Conservation (phyloP, 2,888 invertebrate species). For the Diarsia brunnea region DNA sequence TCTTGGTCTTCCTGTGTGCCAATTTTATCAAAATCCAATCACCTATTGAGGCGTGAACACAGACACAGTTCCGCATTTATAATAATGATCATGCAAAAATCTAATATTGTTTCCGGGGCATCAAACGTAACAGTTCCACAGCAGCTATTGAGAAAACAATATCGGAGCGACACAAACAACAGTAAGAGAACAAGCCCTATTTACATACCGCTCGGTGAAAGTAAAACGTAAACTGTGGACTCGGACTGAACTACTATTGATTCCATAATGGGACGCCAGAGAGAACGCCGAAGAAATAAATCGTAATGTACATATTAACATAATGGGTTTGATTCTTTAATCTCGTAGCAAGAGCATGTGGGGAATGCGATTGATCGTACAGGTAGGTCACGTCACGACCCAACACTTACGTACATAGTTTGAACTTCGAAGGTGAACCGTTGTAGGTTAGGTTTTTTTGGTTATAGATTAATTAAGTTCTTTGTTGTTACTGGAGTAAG, state of each 20-base stretch:
- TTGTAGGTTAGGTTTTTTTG: conserved; percentile 30
- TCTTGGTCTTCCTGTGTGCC: neutral
- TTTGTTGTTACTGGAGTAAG: conserved; percentile 39
- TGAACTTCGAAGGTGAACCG: conserved; percentile 18
- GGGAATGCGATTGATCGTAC: conserved; percentile 33
- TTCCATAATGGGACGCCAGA: conserved; percentile 73
- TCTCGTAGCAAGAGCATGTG: conserved; percentile 40
- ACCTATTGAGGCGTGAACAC: neutral
- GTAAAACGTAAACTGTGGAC: conserved; percentile 71
- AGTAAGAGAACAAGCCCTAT: conserved; percentile 72
- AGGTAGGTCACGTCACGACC: conserved; percentile 37
- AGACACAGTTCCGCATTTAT: neutral
- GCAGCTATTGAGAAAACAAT: conserved; percentile 63
- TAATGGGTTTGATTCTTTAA: conserved; percentile 68
- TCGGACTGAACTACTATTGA: conserved; percentile 69
- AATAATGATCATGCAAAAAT: conserved; percentile 18
- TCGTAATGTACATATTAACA: conserved; percentile 74
- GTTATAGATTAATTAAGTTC: conserved; percentile 40
- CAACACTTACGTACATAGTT: conserved; percentile 1
- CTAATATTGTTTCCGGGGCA: conserved; percentile 46
- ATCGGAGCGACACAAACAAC: conserved; percentile 69
- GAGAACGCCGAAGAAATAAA: conserved; percentile 72
- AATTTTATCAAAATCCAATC: neutral
- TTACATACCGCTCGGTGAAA: conserved; percentile 76
- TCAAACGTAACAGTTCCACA: conserved; percentile 51